Evolutionary conservation across 1,140 invertebrate genomes (phyloP).

Genomic region (Drosophila kepulauana): DNA sequence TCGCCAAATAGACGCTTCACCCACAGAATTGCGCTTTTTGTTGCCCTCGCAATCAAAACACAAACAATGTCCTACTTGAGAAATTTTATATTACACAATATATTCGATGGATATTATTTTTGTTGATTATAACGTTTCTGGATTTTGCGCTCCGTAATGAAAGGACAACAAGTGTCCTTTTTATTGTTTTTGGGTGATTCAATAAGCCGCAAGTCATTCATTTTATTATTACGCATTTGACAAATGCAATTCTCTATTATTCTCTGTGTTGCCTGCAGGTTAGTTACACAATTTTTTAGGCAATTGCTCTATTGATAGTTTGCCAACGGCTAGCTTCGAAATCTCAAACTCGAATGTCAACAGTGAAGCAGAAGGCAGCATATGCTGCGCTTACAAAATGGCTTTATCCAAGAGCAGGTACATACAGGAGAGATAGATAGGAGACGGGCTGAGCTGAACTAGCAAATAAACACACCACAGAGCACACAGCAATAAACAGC

Average conservation of each 20-base stretch:
- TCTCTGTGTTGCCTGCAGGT: neutral
- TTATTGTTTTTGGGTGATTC: neutral
- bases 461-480: slow-evolving; percentile 11
- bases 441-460: neutral
- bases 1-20: slow-evolving; percentile 2
- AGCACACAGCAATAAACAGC: slow-evolving; percentile 10
- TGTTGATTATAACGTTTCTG: neutral
- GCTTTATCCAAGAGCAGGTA: neutral
- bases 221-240: neutral
- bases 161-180: slow-evolving; percentile 8
- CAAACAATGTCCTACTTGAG: neutral
- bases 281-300: neutral
- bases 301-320: neutral
- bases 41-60: slow-evolving; percentile 3
- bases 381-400: slow-evolving; percentile 8
- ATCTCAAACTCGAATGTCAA: neutral
- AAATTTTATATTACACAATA: slow-evolving; percentile 7
- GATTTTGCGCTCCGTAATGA: slow-evolving; percentile 1
- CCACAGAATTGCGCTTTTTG: slow-evolving; percentile 3
- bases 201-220: slow-evolving; percentile 8
- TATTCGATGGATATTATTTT: neutral
- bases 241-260: neutral
- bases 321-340: neutral
- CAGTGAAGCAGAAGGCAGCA: neutral
- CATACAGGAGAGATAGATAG: neutral